Conservation (phyloP, 2,797 vertebrate species). For the Melanotaenia parkinsoni region DNA sequence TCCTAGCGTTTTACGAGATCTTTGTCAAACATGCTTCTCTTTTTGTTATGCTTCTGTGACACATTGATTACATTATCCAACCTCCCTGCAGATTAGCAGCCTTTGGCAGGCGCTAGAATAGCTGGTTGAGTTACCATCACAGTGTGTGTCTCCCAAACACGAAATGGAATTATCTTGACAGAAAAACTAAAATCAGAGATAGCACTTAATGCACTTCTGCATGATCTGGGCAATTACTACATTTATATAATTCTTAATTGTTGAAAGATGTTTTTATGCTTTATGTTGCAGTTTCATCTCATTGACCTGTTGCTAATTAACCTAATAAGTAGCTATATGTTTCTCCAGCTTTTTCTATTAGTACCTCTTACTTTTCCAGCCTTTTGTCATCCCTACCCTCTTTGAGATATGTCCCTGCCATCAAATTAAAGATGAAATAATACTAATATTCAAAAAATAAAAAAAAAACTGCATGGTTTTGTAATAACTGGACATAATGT, state of each 20-base stretch:
- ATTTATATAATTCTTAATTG: no score
- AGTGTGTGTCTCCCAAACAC: conserved; percentile 21
- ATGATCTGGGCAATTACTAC: not conserved
- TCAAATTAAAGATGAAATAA: not conserved
- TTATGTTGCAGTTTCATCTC: not conserved
- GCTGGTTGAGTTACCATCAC: conserved; percentile 34
- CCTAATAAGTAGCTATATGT: not conserved
- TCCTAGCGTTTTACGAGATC: conserved; percentile 78
- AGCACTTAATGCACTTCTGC: not conserved
- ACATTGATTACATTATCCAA: conserved; percentile 82
- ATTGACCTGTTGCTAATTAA: no score
- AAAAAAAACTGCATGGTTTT: no score
- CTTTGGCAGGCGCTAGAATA: conserved; percentile 51
- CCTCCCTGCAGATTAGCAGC: conserved; percentile 73
- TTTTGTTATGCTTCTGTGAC: conserved; percentile 79
- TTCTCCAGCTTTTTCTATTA: not conserved
- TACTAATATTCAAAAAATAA: no score
- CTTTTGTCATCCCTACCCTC: not conserved
- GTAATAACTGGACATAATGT: no score
- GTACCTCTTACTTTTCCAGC: no score
- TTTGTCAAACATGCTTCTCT: conserved; percentile 76
- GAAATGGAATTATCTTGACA: conserved; percentile 26
- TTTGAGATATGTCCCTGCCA: no score
- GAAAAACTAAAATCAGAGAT: not conserved
- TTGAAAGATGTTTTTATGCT: not conserved